Base-by-base conservation (phyloP, 1,140 invertebrate genomes). In the Tribolium madens region DNA sequence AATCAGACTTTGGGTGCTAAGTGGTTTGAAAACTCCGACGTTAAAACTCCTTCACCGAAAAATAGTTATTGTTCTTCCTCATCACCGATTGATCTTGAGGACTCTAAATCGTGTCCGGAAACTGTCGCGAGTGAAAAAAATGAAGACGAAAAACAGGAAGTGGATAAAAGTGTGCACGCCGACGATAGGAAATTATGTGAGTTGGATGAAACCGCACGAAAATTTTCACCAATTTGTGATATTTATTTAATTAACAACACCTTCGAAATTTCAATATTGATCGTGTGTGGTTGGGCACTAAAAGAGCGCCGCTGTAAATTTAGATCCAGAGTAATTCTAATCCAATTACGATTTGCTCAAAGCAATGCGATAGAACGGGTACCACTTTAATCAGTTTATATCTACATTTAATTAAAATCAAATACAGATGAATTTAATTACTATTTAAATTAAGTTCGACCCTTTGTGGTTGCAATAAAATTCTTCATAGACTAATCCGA, bases 31-130 rank as follows among this genome's bases (percentile, higher is more conserved):
- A 76, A 70, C 52, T 46, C 46, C 10, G 60, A 74, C 42, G 68
- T 76, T 48, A 81, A 82, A 57, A 76, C 78, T 21, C 74, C 78
- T 33, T 81, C 81, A 48, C 78, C 77, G 10, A 82, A 79, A 53
- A 79, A 70, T 71, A 79, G 79, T 73, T 81, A 72, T 46, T 73
- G 80, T 57, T 82, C 81, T 17, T 77, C 68, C 7, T 79, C 81
- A 26, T 26, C 21, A 12, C 79, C 77, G 5, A 82, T 81, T 42
- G 81, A 85, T 47, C 36, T 83, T 10, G 82, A 84, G 46, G 82
- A 84, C 15, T 84, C 82, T 6, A 83, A 82, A 76, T 82, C 81
- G 42, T 82, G 79, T 78, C 69, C 84, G 9, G 83, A 84, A 72
- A 81, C 75, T 70, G 46, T 81, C 47, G 18, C 17, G 77, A 77